Percentiles rank a stretch among this genome's conserved stretches.
Evolutionary conservation across 2,797 vertebrate species (phyloP).

Genomic region (Miichthys miiuy): DNA sequence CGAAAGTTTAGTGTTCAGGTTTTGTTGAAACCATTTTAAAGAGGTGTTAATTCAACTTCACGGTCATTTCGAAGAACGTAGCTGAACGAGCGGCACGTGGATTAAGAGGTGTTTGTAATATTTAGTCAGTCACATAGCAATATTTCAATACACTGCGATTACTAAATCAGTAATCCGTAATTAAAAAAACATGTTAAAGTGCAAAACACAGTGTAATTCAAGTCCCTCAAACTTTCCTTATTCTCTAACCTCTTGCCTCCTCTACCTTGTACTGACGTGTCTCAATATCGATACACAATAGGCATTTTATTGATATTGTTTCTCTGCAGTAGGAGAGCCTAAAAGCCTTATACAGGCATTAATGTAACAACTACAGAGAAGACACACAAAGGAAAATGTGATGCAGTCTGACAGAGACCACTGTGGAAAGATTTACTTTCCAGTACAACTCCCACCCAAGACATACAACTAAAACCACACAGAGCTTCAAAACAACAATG

Average conservation of each 20-base stretch:
- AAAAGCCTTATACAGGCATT: neutral
- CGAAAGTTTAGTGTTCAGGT: too few species aligned
- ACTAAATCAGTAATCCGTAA: neutral
- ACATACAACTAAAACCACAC: neutral
- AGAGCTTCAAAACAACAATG: neutral
- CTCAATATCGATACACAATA: too few species aligned
- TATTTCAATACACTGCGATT: neutral
- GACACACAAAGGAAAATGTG: neutral
- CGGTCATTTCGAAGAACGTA: neutral
- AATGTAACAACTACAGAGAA: neutral
- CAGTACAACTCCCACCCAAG: neutral
- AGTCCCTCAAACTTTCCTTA: too few species aligned
- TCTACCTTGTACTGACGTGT: too few species aligned
- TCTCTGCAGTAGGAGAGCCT: too few species aligned
- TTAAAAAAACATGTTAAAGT: neutral
- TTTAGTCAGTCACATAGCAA: neutral
- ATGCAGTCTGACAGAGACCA: neutral
- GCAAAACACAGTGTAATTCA: neutral
- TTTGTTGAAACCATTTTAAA: neutral
- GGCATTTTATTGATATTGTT: too few species aligned
- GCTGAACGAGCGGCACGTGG: neutral
- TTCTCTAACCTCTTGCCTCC: neutral
- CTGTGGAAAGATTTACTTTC: conserved; percentile 1
- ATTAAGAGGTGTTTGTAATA: neutral
- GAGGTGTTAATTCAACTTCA: neutral